These are phyloP conservation scores for Dinomys branickii DNA, from an alignment of 2,113 vertebrate species.

Conservation along the genomic window DNA sequence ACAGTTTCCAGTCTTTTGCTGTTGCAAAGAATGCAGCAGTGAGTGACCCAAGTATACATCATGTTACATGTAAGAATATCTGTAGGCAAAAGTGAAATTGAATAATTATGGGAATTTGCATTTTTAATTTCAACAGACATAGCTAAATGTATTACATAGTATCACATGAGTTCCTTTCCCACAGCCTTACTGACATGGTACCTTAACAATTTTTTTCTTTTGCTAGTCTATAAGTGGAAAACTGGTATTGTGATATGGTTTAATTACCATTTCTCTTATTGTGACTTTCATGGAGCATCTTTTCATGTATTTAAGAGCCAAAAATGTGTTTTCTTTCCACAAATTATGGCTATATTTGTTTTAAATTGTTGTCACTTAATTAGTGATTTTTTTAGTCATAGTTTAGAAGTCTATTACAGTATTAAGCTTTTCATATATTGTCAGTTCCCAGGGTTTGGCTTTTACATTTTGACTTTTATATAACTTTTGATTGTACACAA, in stretches of 20 bases:
- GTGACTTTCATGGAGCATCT: neutral
- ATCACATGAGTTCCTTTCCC: neutral
- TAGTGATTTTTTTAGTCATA: neutral
- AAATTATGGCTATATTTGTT: neutral
- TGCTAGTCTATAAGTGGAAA: neutral
- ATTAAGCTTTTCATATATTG: neutral
- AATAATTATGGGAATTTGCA: neutral
- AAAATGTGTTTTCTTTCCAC: neutral
- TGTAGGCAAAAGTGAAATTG: neutral
- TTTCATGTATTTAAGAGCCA: neutral
- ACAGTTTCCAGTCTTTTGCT: neutral
- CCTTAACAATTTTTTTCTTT: neutral
- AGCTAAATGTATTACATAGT: neutral
- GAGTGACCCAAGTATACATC: neutral
- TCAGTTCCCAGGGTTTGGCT: neutral
- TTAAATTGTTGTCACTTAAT: neutral
- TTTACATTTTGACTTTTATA: neutral
- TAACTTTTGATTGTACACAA: neutral
- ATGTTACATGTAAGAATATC: neutral
- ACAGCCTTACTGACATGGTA: neutral
- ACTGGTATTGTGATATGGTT: neutral
- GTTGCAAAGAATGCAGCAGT: neutral
- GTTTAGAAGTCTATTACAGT: neutral
- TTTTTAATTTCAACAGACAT: neutral
- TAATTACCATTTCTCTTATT: neutral